Percentiles rank a stretch among this genome's conserved stretches.
These are phyloP conservation scores for Gerris lacustris DNA, from an alignment of 2,888 invertebrate genomes.

Conservation along the genomic window DNA sequence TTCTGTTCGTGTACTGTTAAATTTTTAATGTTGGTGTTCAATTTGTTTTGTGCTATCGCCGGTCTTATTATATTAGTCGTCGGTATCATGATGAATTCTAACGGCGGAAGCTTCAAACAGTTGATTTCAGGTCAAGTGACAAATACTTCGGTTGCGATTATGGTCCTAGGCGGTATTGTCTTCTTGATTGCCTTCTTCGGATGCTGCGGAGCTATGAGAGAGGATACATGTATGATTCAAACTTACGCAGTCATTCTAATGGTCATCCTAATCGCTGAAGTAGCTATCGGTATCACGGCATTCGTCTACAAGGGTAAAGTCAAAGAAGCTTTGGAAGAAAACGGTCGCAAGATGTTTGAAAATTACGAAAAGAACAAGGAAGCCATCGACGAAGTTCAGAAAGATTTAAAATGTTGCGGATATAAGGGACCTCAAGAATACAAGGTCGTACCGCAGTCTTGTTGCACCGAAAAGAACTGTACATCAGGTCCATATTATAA, in stretches of 20 bases:
- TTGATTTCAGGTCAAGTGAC: slow-evolving; percentile 44
- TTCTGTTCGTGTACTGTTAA: not conserved
- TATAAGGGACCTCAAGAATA: not conserved
- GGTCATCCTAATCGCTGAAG: slow-evolving; percentile 66
- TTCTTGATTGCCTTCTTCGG: slow-evolving; percentile 79
- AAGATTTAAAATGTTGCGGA: slow-evolving; percentile 12
- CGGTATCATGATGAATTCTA: not conserved
- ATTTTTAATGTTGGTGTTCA: not conserved
- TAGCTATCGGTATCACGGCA: slow-evolving; percentile 74
- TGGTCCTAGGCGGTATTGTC: slow-evolving; percentile 70
- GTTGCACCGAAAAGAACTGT: not conserved
- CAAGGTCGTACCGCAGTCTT: not conserved
- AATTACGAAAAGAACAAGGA: slow-evolving; percentile 40
- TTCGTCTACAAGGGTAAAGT: slow-evolving; percentile 63
- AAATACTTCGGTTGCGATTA: slow-evolving; percentile 69
- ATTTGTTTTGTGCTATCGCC: not conserved
- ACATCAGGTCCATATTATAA: not conserved
- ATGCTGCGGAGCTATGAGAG: slow-evolving; percentile 78
- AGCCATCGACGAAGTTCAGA: slow-evolving; percentile 18
- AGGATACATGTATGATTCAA: slow-evolving; percentile 73
- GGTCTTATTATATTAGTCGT: not conserved
- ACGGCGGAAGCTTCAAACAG: not conserved
- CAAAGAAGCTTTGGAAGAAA: slow-evolving; percentile 51
- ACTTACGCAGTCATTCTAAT: slow-evolving; percentile 63
- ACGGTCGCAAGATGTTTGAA: slow-evolving; percentile 49